Base-by-base conservation (phyloP, 2,113 vertebrate genomes). In the Campylomormyrus numenius region DNA sequence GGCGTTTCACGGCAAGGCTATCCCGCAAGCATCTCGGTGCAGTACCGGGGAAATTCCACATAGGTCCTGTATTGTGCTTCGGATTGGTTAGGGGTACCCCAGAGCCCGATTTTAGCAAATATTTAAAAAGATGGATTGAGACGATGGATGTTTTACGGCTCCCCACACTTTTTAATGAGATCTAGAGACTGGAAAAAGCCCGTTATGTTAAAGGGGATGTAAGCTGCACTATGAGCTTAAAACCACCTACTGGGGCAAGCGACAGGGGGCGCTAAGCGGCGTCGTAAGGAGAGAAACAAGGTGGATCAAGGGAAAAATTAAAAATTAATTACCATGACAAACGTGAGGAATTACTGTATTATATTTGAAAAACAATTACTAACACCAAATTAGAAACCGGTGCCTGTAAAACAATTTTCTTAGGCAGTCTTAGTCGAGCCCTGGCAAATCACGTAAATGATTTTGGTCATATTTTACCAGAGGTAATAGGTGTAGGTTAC, bases 1-100 rank as follows among this genome's bases (percentile, higher is more conserved):
- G 93, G 89, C 93, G 91, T 95, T 95, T 94, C 91, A 94, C 94
- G 94, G 74, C 95, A 95, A 95, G 93, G 94, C 94, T 95, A 94
- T 91, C 92, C 93, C 88, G 91, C 92, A 95, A 94, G 92, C 93
- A 94, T 93, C 93, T 92, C 89, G 87, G 92, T 11, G 4, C 31
- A 45, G 15, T 39, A 77, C 15, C 35, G 5, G 15, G 35, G 74
- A 80, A 77, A 80, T 39, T 19, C 74, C 35, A 80, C 74, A 80
- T 39, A 42, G 74, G 74, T 80, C 74, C 3, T 80, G 31, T 15
- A 15, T 17, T 15, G 31, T 42, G 74, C 74, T 80, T 80, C 74
- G 74, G 35, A 42, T 42, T 19, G 74, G 74, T 19, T 80, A 80
- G 74, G 15, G 74, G 35, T 80, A 19, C 15, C 35, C 31, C 74